Conservation (phyloP, 2,797 vertebrate genomes). For the Malacoctenus gilli region DNA sequence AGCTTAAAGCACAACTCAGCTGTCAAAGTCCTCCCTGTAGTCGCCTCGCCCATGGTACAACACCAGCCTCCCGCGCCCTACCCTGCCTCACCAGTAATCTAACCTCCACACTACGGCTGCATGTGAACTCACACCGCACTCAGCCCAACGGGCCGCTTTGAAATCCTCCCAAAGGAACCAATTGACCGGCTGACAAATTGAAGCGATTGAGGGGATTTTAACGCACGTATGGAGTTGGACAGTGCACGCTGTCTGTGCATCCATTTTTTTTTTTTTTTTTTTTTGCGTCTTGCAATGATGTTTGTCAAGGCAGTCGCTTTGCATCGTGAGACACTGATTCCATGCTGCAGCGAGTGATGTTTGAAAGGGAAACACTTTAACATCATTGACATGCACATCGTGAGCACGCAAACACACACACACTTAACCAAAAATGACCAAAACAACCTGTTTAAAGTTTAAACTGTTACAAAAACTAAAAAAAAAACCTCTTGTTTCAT, state of each 20-base stretch:
- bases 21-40: constrained; percentile 98
- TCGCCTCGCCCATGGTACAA: constrained; percentile 97
- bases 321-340: constrained; percentile 36
- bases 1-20: constrained; percentile 99
- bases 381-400: constrained; percentile 24
- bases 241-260: constrained; percentile 46
- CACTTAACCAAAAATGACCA: no score
- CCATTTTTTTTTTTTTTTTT: no score
- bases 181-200: constrained; percentile 5
- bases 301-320: constrained; percentile 41
- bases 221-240: constrained; percentile 24
- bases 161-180: constrained; percentile 62
- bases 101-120: constrained; percentile 79
- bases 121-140: constrained; percentile 73
- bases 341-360: constrained; percentile 45
- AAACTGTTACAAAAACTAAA: no score
- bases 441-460: no score
- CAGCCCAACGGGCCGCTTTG: constrained; percentile 40
- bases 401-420: constrained; percentile 1
- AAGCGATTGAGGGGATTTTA: constrained; percentile 66
- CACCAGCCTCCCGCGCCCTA: constrained; percentile 77
- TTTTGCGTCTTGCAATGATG: constrained; percentile 41
- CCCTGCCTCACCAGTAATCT: constrained; percentile 84
- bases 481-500: no score
- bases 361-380: constrained; percentile 26